Evolutionary conservation across 2,888 invertebrate genomes (phyloP).

Genomic region (Abrostola tripartita): DNA sequence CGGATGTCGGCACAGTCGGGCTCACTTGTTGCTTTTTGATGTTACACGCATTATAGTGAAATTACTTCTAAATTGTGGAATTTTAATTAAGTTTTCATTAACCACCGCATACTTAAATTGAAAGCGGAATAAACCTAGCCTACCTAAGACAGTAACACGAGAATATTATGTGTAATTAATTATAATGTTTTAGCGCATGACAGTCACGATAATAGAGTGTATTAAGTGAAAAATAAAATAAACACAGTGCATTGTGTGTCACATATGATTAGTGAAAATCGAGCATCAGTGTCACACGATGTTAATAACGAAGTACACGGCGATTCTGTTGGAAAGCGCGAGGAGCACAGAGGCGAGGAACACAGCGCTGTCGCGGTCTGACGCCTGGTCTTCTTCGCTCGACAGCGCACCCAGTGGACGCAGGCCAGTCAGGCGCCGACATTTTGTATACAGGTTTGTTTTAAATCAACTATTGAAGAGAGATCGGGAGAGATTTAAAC

Average conservation of each 20-base stretch:
- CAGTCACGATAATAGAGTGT: constrained; percentile 12
- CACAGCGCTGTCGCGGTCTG: constrained; percentile 65
- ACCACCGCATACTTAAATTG: background rate
- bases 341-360: constrained; percentile 82
- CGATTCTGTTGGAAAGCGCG: constrained; percentile 90
- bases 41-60: constrained; percentile 49
- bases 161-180: constrained; percentile 2
- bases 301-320: constrained; percentile 92
- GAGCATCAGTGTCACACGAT: constrained; percentile 74
- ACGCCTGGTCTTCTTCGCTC: constrained; percentile 74
- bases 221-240: constrained; percentile 25
- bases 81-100: constrained; percentile 6
- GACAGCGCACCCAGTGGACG: constrained; percentile 71
- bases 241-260: constrained; percentile 27
- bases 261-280: constrained; percentile 41
- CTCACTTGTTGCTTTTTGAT: constrained; percentile 67
- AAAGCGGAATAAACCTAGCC: constrained; percentile 4
- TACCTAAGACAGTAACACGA: background rate
- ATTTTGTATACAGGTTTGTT: constrained; percentile 77
- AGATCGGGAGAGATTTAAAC: no score
- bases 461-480: background rate
- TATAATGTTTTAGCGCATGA: constrained; percentile 13
- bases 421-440: constrained; percentile 71
- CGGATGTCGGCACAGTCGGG: constrained; percentile 64
- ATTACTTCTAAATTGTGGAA: constrained; percentile 30